These are phyloP conservation scores for Delphinapterus leucas DNA, from an alignment of 2,113 vertebrate species.

Conservation along the genomic window DNA sequence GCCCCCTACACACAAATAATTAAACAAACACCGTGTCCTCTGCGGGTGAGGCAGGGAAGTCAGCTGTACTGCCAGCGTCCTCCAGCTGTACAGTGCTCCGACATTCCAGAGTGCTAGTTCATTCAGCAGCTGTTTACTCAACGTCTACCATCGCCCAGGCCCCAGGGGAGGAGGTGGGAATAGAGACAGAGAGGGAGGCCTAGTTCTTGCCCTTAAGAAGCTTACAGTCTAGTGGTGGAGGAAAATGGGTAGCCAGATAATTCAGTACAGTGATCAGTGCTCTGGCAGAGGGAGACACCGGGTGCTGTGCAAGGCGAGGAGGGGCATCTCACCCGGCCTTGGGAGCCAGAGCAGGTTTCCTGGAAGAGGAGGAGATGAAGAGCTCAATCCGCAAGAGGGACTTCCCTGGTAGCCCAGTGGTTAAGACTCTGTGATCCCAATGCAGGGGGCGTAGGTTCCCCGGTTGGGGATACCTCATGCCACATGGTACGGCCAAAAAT, in stretches of 20 bases:
- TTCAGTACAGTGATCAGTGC: not conserved
- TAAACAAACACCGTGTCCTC: slow-evolving; percentile 63
- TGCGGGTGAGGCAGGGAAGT: slow-evolving; percentile 44
- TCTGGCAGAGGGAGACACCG: not conserved
- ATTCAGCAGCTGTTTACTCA: slow-evolving; percentile 41
- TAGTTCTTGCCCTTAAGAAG: not conserved
- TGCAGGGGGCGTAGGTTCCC: no score
- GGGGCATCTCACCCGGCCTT: not conserved
- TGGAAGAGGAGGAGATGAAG: not conserved
- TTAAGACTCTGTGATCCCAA: no score
- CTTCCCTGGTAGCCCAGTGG: no score
- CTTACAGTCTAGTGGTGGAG: not conserved
- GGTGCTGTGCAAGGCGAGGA: not conserved
- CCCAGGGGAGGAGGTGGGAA: not conserved
- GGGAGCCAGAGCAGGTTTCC: not conserved
- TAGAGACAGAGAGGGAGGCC: not conserved
- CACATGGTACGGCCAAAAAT: no score
- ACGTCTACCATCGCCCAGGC: not conserved
- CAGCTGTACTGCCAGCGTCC: slow-evolving; percentile 16
- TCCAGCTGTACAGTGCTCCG: not conserved
- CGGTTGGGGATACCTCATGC: no score
- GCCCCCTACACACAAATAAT: slow-evolving; percentile 35
- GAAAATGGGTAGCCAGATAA: not conserved
- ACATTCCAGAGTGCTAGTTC: slow-evolving; percentile 31
- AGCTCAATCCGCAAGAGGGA: not conserved